A percentile compares a stretch with the other conserved stretches of the same genome.
phyloP scores from a whole-genome alignment of 2,888 invertebrate species.

The Imbricaverruca yamaguchii region DNA sequence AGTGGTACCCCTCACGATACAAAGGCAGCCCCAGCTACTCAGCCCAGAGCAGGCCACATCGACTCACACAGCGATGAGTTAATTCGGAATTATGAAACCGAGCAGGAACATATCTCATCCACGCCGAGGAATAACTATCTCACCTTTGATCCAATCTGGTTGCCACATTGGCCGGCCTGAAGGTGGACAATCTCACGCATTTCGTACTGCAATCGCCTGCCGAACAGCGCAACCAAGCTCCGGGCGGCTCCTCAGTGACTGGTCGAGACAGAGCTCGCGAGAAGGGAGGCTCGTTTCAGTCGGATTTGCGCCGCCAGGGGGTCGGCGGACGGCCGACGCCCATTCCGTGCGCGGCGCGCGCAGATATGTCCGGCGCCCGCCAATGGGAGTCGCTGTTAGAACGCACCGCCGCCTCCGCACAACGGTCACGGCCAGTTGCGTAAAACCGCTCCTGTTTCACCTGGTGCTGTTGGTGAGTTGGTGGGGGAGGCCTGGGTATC shows the following conservation, averaged over 20 bases:
- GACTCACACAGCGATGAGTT: too few species aligned
- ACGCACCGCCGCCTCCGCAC: not conserved
- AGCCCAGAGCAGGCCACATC: too few species aligned
- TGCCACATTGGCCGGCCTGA: conserved; percentile 91
- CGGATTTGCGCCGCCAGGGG: not conserved
- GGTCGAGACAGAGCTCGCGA: not conserved
- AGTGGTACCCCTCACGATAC: too few species aligned
- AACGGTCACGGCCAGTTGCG: not conserved
- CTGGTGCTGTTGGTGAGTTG: too few species aligned
- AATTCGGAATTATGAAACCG: too few species aligned
- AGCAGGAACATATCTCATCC: not conserved
- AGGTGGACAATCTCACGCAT: conserved; percentile 97
- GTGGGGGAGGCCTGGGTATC: too few species aligned
- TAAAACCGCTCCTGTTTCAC: not conserved
- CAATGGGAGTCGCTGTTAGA: not conserved
- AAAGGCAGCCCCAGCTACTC: too few species aligned
- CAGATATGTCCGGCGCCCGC: not conserved
- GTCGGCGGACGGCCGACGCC: not conserved
- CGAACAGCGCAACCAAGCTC: not conserved
- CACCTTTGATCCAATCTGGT: conserved; percentile 93
- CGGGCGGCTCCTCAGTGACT: not conserved
- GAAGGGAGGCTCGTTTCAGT: not conserved
- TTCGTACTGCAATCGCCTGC: conserved; percentile 40
- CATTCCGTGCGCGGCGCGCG: not conserved
- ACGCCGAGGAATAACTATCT: conserved; percentile 32